Evolutionary conservation across 2,113 vertebrate genomes (phyloP).

Genomic region (Benitochromis conjunctus): DNA sequence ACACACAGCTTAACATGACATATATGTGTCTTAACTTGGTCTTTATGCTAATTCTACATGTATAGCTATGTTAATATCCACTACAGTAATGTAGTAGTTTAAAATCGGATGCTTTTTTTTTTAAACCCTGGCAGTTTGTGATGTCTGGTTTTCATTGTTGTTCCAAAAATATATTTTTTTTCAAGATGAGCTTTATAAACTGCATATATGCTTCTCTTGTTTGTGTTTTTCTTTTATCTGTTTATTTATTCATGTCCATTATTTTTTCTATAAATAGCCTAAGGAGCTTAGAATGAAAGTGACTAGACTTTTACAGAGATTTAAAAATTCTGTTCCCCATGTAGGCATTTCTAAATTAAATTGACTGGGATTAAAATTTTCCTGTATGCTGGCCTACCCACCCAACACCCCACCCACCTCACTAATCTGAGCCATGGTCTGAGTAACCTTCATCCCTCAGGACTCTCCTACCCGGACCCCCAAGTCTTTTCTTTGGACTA

Average conservation of each 20-base stretch:
- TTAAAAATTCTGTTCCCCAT: background rate
- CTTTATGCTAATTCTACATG: background rate
- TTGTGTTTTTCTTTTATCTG: background rate
- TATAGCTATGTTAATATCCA: background rate
- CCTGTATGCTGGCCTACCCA: background rate
- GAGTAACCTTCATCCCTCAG: no score
- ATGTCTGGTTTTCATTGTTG: background rate
- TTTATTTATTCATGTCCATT: background rate
- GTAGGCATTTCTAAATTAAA: background rate
- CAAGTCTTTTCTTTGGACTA: no score
- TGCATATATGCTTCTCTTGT: background rate
- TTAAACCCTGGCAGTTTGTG: background rate
- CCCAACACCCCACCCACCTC: no score
- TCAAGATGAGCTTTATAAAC: background rate
- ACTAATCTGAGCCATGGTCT: no score
- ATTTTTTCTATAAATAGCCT: background rate
- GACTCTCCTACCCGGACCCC: no score
- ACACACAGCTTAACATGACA: background rate
- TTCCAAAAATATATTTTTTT: background rate
- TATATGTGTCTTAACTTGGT: background rate
- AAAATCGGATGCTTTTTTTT: accelerated
- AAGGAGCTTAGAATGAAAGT: background rate
- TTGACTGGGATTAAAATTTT: accelerated
- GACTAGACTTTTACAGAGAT: background rate
- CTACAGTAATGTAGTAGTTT: background rate